Conservation (phyloP, 2,888 invertebrate species). For the Drosophila multiciliata region DNA sequence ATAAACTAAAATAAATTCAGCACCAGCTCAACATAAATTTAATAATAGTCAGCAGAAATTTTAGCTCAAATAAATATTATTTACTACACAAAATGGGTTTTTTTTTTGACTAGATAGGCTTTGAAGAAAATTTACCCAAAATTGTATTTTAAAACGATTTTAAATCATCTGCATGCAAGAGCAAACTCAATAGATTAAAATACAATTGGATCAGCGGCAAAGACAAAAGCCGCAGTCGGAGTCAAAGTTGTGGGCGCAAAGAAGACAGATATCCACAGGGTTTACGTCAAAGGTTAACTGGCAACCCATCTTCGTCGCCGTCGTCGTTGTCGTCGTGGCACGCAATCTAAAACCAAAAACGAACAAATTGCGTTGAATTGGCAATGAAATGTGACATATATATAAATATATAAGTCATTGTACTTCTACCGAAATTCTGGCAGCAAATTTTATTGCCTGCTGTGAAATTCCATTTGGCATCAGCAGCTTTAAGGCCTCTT, state of each 20-base stretch:
- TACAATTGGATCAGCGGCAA: constrained; percentile 66
- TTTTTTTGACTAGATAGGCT: constrained; percentile 8
- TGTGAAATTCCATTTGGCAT: constrained; percentile 68
- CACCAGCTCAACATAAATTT: neutral
- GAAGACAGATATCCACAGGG: constrained; percentile 7
- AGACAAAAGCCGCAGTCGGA: constrained; percentile 17
- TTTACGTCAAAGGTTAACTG: constrained; percentile 50
- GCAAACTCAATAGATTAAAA: constrained; percentile 69
- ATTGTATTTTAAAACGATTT: constrained; percentile 32
- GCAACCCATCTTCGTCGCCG: constrained; percentile 18
- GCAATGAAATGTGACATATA: constrained; percentile 50
- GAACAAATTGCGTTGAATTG: constrained; percentile 59
- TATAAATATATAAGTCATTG: constrained; percentile 34
- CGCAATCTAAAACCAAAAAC: constrained; percentile 42
- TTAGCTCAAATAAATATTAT: constrained; percentile 20
- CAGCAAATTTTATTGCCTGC: constrained; percentile 34
- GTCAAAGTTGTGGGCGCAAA: neutral
- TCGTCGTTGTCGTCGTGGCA: constrained; percentile 20
- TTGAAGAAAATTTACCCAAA: constrained; percentile 1
- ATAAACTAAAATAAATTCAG: neutral
- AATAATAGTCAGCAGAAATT: neutral
- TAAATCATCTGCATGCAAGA: constrained; percentile 34
- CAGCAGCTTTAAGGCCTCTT: constrained; percentile 46
- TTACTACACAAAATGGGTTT: constrained; percentile 27
- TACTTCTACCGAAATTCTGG: constrained; percentile 12